Evolutionary conservation across 2,113 vertebrate genomes (phyloP).

Genomic region (Hemichromis elongatus): DNA sequence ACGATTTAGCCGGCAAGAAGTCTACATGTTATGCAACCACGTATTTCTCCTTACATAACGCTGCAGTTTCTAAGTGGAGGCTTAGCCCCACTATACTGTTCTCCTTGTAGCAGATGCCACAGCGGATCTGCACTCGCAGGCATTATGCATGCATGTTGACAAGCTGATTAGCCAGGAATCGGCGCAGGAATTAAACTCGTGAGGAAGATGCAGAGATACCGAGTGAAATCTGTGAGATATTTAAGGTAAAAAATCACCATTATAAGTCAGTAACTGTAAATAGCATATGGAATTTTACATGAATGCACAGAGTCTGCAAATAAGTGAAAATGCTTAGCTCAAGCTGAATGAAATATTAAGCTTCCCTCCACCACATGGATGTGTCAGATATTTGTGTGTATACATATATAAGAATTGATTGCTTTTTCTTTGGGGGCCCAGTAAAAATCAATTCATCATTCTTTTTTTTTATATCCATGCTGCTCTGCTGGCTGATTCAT

Average conservation of each 20-base stretch:
- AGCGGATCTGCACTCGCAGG: constrained; percentile 6
- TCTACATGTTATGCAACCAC: constrained; percentile 45
- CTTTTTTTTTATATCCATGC: constrained; percentile 7
- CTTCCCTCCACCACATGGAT: background rate
- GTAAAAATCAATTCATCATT: constrained; percentile 37
- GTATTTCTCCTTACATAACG: constrained; percentile 52
- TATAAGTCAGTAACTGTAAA: constrained; percentile 3
- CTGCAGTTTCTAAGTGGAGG: constrained; percentile 50
- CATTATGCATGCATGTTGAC: constrained; percentile 22
- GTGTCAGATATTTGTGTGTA: background rate
- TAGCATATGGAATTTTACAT: background rate
- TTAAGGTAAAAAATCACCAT: background rate
- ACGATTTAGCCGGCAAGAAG: constrained; percentile 16
- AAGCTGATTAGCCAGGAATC: constrained; percentile 26
- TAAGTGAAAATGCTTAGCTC: background rate
- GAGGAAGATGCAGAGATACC: constrained; percentile 1
- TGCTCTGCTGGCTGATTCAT: constrained; percentile 27
- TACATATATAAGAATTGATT: background rate
- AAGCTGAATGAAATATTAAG: constrained; percentile 16
- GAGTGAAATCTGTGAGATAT: background rate
- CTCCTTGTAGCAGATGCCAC: constrained; percentile 28
- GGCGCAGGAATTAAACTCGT: background rate
- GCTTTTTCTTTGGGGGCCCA: background rate
- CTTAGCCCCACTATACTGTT: constrained; percentile 39
- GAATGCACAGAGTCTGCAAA: background rate